These are phyloP conservation scores for Poeciliopsis turneri DNA, from an alignment of 2,797 vertebrate species.

Conservation along the genomic window DNA sequence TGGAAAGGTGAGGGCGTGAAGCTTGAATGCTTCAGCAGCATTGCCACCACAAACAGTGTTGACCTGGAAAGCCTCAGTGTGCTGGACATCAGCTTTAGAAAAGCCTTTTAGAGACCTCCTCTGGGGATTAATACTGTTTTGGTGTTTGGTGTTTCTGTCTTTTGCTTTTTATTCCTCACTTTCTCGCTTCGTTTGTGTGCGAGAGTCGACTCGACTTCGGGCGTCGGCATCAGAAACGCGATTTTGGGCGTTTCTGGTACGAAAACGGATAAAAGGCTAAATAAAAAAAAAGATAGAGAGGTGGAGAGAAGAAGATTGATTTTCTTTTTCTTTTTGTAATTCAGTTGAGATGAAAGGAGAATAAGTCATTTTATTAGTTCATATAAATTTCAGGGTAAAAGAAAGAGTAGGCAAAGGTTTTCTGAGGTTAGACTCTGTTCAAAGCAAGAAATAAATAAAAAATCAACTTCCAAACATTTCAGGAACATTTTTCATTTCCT, in stretches of 20 bases:
- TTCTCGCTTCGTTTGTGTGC: conserved; percentile 39
- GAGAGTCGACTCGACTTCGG: conserved; percentile 19
- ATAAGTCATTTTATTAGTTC: conserved; percentile 54
- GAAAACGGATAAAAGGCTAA: conserved; percentile 24
- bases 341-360: conserved; percentile 49
- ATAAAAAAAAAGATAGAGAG: conserved; percentile 1
- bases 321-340: conserved; percentile 31
- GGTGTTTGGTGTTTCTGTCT: conserved; percentile 61
- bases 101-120: conserved; percentile 71
- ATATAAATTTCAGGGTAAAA: conserved; percentile 47
- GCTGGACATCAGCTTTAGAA: conserved; percentile 69
- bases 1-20: conserved; percentile 70
- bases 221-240: neutral
- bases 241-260: conserved; percentile 19
- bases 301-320: conserved; percentile 50
- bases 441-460: neutral
- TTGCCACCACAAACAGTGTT: conserved; percentile 68
- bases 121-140: conserved; percentile 67
- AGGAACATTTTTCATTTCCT: conserved; percentile 16
- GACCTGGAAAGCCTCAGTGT: conserved; percentile 69
- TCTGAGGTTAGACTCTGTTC: conserved; percentile 27
- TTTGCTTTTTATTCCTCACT: conserved; percentile 20
- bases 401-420: conserved; percentile 28
- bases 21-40: conserved; percentile 70
- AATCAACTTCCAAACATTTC: conserved; percentile 34